Conservation (phyloP, 92 coral and sea anemone genomes). For the Phenganax marumi region DNA sequence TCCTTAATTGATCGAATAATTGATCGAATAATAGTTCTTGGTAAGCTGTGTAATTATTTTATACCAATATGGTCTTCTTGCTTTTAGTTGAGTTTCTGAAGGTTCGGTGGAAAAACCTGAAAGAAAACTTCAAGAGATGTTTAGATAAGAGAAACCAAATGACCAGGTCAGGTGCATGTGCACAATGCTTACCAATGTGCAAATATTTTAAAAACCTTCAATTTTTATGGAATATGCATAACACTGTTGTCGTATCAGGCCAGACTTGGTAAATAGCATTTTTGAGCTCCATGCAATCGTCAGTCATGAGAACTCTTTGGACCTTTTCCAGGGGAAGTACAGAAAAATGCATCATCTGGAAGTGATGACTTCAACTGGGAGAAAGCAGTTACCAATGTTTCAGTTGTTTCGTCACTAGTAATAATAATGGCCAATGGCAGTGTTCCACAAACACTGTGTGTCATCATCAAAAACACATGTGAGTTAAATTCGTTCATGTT, state of each 20-base stretch:
- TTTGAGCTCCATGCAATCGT: neutral
- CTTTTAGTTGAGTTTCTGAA: conserved; percentile 30
- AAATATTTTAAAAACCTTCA: conserved; percentile 41
- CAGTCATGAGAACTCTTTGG: neutral
- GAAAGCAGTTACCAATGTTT: neutral
- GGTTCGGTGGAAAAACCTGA: conserved; percentile 34
- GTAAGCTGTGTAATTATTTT: too few species aligned
- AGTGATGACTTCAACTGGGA: neutral
- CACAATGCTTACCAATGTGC: conserved; percentile 44
- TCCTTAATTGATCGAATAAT: too few species aligned
- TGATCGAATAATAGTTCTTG: too few species aligned
- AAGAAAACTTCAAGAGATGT: conserved; percentile 35
- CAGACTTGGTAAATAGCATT: neutral
- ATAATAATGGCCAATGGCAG: neutral
- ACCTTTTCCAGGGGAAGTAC: neutral
- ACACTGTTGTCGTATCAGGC: neutral
- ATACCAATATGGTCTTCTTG: too few species aligned
- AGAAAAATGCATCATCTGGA: neutral
- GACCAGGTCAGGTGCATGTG: conserved; percentile 49
- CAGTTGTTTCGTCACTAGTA: neutral
- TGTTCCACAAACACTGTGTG: neutral
- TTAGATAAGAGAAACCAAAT: conserved; percentile 35
- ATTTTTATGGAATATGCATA: conserved; percentile 25
- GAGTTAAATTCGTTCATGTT: neutral
- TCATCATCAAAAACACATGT: conserved; percentile 1